These are phyloP conservation scores for Lithophane semibrunnea DNA, from an alignment of 2,888 invertebrate species.

Conservation along the genomic window DNA sequence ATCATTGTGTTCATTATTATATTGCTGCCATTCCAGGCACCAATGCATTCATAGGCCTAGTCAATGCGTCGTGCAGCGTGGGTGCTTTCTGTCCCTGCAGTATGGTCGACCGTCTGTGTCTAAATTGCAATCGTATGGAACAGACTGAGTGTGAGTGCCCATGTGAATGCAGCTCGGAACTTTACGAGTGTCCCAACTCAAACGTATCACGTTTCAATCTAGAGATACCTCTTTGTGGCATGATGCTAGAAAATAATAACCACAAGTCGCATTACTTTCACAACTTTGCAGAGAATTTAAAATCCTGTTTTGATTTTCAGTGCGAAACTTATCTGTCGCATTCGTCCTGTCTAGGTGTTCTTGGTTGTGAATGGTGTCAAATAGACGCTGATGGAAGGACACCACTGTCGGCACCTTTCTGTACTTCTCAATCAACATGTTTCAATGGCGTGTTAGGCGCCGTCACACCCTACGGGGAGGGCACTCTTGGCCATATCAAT, in stretches of 20 bases:
- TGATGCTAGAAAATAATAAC: constrained; percentile 87
- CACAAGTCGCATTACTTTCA: constrained; percentile 88
- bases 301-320: constrained; percentile 92
- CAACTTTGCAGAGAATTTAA: constrained; percentile 89
- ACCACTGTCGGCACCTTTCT: constrained; percentile 93
- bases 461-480: constrained; percentile 95
- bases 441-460: constrained; percentile 97
- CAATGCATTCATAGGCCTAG: constrained; percentile 96
- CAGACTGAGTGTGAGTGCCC: constrained; percentile 98
- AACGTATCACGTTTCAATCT: constrained; percentile 78
- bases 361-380: constrained; percentile 98
- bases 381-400: constrained; percentile 94
- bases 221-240: constrained; percentile 85
- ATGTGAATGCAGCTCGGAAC: constrained; percentile 94
- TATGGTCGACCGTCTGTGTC: constrained; percentile 95
- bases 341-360: constrained; percentile 92
- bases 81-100: constrained; percentile 98
- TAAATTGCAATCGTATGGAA: constrained; percentile 98
- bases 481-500: constrained; percentile 89
- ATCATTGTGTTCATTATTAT: constrained; percentile 96
- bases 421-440: constrained; percentile 95
- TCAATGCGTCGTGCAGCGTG: constrained; percentile 96
- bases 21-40: constrained; percentile 95
- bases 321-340: constrained; percentile 92
- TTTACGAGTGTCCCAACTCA: constrained; percentile 81